Percentiles rank a stretch among this genome's conserved stretches.
phyloP scores from a whole-genome alignment of 2,888 invertebrate species.

The Arge pagana region DNA sequence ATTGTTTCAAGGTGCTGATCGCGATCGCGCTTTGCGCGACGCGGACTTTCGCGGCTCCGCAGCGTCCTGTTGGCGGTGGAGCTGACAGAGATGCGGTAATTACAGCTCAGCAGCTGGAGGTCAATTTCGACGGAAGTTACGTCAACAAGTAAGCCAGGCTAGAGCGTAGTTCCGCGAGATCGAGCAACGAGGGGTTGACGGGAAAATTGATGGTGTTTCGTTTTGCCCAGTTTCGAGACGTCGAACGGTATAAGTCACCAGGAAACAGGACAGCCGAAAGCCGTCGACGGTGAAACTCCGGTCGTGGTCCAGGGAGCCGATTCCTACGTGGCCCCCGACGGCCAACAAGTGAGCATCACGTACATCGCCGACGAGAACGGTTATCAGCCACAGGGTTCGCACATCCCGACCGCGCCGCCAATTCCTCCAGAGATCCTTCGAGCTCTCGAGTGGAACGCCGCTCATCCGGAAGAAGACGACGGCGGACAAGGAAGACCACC shows the following conservation, averaged over 20 bases:
- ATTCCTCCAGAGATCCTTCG: slow-evolving; percentile 57
- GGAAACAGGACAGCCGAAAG: slow-evolving; percentile 57
- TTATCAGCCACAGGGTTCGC: slow-evolving; percentile 56
- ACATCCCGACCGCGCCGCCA: slow-evolving; percentile 57
- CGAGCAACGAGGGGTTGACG: too few relatives aligned
- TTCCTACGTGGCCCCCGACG: slow-evolving; percentile 58
- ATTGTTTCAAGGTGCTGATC: slow-evolving; percentile 44
- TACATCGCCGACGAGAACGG: slow-evolving; percentile 57
- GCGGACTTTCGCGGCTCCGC: slow-evolving; percentile 48
- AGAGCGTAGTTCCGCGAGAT: background rate
- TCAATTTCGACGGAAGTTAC: slow-evolving; percentile 55
- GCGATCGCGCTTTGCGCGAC: slow-evolving; percentile 50
- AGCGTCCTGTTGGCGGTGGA: slow-evolving; percentile 41
- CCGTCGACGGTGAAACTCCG: slow-evolving; percentile 52
- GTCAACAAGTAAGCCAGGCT: slow-evolving; percentile 52
- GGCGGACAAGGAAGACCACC: slow-evolving; percentile 38
- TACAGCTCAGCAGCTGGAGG: slow-evolving; percentile 55
- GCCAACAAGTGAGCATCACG: slow-evolving; percentile 54
- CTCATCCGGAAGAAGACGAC: slow-evolving; percentile 56
- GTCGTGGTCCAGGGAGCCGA: slow-evolving; percentile 56
- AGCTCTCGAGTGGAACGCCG: slow-evolving; percentile 57
- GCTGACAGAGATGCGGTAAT: slow-evolving; percentile 55
- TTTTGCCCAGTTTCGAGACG: slow-evolving; percentile 59
- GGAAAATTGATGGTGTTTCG: too few relatives aligned
- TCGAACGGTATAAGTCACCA: slow-evolving; percentile 60